Evolutionary conservation across 2,888 invertebrate species (phyloP).

Genomic region (Ptilodon capucinus): DNA sequence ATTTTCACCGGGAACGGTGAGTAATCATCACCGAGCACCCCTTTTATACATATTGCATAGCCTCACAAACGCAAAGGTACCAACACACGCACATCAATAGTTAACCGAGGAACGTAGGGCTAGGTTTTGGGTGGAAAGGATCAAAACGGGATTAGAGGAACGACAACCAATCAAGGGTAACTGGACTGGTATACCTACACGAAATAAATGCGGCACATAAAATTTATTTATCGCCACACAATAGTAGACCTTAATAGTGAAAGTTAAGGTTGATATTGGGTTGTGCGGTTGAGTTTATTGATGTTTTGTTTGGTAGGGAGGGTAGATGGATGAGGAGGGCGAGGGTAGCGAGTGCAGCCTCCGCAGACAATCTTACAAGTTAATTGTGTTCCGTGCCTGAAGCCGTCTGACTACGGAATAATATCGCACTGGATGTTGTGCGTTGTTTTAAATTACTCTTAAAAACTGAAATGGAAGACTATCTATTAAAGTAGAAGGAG

Average conservation of each 20-base stretch:
- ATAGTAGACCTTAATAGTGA: conserved; percentile 39
- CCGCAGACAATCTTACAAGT: conserved; percentile 83
- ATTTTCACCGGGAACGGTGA: not conserved
- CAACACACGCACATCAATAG: conserved; percentile 78
- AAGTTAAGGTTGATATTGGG: conserved; percentile 41
- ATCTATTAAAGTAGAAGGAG: not conserved
- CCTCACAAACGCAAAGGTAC: conserved; percentile 64
- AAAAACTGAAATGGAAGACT: conserved; percentile 3
- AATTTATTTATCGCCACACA: conserved; percentile 53
- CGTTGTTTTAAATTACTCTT: conserved; percentile 27
- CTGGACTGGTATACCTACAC: conserved; percentile 82
- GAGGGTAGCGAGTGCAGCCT: conserved; percentile 76
- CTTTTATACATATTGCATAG: conserved; percentile 3
- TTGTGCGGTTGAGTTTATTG: conserved; percentile 66
- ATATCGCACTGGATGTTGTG: conserved; percentile 62
- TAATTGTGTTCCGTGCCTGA: conserved; percentile 82
- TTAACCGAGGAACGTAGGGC: conserved; percentile 78
- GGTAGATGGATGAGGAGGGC: conserved; percentile 74
- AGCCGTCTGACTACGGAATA: conserved; percentile 77
- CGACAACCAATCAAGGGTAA: conserved; percentile 87
- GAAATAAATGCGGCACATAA: conserved; percentile 82
- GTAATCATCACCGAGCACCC: not conserved
- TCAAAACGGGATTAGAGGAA: conserved; percentile 87
- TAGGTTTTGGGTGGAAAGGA: conserved; percentile 84
- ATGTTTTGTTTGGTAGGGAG: conserved; percentile 82